A percentile compares a stretch with the other conserved stretches of the same genome.
These are phyloP conservation scores for Andrena flavipes DNA, from an alignment of 2,888 invertebrate species.

Conservation along the genomic window DNA sequence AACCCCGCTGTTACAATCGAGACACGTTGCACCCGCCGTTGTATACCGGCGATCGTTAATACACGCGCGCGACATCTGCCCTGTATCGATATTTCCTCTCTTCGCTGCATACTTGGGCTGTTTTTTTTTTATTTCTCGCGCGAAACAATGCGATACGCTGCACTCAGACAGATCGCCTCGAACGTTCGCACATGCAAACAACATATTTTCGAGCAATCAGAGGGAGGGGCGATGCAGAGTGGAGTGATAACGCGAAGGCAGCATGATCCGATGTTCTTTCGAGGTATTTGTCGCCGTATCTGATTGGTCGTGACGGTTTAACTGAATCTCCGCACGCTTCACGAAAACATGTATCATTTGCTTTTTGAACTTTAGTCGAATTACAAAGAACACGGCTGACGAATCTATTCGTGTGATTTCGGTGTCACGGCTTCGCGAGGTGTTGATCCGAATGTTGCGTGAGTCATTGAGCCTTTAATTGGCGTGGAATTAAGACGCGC, in stretches of 20 bases:
- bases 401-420: no score
- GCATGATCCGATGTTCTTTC: slow-evolving; percentile 5
- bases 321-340: no score
- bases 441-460: no score
- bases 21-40: neutral
- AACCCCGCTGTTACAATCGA: neutral
- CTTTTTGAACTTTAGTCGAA: neutral
- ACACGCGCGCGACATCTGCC: slow-evolving; percentile 23
- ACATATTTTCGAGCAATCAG: slow-evolving; percentile 12
- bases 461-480: no score
- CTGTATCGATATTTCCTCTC: neutral
- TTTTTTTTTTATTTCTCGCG: neutral
- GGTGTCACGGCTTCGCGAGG: no score
- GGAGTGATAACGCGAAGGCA: slow-evolving; percentile 2
- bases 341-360: no score
- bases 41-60: neutral
- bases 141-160: neutral
- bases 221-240: neutral
- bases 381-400: neutral
- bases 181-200: slow-evolving; percentile 5
- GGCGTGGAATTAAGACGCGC: neutral
- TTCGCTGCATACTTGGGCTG: no score
- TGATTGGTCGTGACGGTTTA: neutral
- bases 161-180: neutral
- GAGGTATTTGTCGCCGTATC: slow-evolving; percentile 1